Percentiles rank a stretch among this genome's conserved stretches.
Conservation (phyloP, 2,888 invertebrate species). For the Agrilus cyanescens region DNA sequence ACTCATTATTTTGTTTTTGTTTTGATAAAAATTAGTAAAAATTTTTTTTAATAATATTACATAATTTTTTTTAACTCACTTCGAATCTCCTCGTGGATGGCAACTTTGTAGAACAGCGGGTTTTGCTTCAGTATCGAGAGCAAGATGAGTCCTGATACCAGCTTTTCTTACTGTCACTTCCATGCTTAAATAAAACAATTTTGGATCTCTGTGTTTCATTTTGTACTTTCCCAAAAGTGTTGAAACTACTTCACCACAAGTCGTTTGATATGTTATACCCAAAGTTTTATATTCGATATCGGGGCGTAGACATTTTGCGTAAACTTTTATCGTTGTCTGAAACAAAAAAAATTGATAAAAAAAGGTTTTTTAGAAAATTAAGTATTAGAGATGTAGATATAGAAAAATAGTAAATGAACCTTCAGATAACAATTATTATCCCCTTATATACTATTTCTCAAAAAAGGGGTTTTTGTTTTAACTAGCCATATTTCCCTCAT, state of each 20-base stretch:
- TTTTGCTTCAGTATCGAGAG: conserved; percentile 76
- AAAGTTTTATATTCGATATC: conserved; percentile 95
- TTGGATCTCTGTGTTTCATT: conserved; percentile 85
- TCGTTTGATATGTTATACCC: conserved; percentile 78
- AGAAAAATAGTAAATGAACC: background rate
- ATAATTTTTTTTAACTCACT: conserved; percentile 43
- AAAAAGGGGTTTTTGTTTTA: no score
- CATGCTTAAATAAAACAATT: conserved; percentile 89
- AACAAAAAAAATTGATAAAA: conserved; percentile 26
- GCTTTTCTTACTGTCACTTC: conserved; percentile 80
- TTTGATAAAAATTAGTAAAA: background rate
- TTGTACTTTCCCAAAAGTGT: conserved; percentile 72
- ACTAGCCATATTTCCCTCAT: no score
- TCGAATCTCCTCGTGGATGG: conserved; percentile 87
- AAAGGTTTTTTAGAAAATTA: background rate
- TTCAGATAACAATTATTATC: no score
- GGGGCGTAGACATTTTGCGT: conserved; percentile 75
- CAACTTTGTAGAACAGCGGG: conserved; percentile 88
- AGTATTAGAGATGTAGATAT: background rate
- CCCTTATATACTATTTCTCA: no score
- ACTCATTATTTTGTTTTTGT: background rate
- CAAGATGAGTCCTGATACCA: conserved; percentile 68
- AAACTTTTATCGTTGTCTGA: conserved; percentile 87
- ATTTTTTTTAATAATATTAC: background rate
- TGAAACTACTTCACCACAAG: conserved; percentile 75